Evolutionary conservation across 2,113 vertebrate species (phyloP).

Genomic region (Grammomys surdaster): DNA sequence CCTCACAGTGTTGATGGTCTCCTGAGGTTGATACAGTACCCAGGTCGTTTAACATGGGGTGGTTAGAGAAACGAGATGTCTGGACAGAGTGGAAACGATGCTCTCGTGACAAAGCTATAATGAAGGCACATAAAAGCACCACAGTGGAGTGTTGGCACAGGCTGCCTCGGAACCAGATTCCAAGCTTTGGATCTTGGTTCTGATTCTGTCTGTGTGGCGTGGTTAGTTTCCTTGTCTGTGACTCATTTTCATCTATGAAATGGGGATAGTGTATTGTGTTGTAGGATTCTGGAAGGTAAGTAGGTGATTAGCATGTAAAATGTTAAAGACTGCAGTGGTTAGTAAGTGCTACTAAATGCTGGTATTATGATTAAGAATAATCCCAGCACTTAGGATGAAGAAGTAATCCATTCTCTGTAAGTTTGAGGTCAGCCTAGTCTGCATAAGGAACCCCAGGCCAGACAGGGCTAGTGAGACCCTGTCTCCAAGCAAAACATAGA

Average conservation of each 20-base stretch:
- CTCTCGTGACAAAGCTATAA: not conserved
- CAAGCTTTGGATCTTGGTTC: constrained; percentile 34
- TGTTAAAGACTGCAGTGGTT: not conserved
- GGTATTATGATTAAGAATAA: constrained; percentile 15
- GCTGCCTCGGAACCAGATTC: not conserved
- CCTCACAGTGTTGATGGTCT: not conserved
- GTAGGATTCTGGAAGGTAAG: constrained; percentile 19
- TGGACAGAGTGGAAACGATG: not conserved
- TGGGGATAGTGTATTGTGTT: not conserved
- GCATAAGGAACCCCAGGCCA: not conserved
- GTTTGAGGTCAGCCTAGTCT: not conserved
- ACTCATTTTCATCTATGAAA: constrained; percentile 43
- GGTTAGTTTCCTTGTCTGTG: constrained; percentile 30
- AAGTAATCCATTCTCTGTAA: not conserved
- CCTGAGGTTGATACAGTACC: not conserved
- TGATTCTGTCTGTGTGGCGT: constrained; percentile 14
- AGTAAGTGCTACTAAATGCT: constrained; percentile 28
- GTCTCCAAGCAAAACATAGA: not conserved
- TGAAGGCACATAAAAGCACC: not conserved
- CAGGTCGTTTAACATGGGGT: not conserved
- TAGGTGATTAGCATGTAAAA: constrained; percentile 7
- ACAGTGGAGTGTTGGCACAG: not conserved
- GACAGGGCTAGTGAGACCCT: not conserved
- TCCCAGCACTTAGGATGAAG: not conserved
- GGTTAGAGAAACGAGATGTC: constrained; percentile 1